Conservation (phyloP, 1,140 invertebrate genomes). For the Cydia strobilella region DNA sequence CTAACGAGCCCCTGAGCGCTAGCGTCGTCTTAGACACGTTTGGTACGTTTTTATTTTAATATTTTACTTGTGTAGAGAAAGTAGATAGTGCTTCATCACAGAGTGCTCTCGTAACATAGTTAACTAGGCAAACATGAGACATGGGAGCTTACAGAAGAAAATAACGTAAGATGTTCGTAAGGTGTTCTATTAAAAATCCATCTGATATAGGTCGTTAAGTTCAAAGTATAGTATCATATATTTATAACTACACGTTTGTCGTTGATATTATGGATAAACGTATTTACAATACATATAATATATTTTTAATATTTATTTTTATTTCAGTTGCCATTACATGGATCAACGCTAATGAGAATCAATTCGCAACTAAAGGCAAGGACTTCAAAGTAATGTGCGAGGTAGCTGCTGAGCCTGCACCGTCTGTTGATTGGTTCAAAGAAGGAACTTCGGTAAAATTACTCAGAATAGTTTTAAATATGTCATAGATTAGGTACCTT, state of each 20-base stretch:
- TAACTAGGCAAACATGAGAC: too few species aligned
- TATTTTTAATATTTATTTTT: background rate
- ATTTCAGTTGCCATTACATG: conserved; percentile 90
- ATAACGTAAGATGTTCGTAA: too few species aligned
- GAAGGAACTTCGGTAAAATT: conserved; percentile 83
- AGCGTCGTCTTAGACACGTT: conserved; percentile 87
- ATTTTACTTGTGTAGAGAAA: conserved; percentile 11
- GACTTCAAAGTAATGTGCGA: conserved; percentile 90
- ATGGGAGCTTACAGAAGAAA: too few species aligned
- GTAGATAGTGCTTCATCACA: too few species aligned
- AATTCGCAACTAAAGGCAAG: conserved; percentile 88
- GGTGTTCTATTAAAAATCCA: too few species aligned
- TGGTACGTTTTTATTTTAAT: conserved; percentile 78
- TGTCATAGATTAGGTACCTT: conserved; percentile 8
- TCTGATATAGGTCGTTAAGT: too few species aligned
- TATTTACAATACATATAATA: too few species aligned
- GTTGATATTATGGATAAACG: too few species aligned
- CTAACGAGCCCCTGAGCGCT: conserved; percentile 83
- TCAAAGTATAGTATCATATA: too few species aligned
- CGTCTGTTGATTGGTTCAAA: conserved; percentile 91
- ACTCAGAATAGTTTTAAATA: conserved; percentile 12
- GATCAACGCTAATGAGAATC: conserved; percentile 90
- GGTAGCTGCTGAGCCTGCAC: conserved; percentile 91
- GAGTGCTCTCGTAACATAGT: too few species aligned
- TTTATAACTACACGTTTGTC: too few species aligned